Base-by-base conservation (phyloP, 1,140 invertebrate species). In the Hormaphis cornu region DNA sequence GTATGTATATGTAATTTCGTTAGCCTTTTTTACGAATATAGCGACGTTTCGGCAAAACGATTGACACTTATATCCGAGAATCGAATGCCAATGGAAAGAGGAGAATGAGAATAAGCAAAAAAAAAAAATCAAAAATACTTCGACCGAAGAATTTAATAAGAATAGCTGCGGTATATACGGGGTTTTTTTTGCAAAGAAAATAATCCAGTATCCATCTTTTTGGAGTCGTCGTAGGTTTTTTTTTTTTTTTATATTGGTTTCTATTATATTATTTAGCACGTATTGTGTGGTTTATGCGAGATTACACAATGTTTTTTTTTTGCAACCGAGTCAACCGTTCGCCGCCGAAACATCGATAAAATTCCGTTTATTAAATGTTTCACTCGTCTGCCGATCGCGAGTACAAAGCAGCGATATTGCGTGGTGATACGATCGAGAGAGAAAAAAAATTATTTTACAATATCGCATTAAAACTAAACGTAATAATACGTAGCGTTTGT, bases 121-220 rank as follows among this genome's bases (percentile, higher is more conserved):
- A n/a, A 53, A 53, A 53, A 53, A 54, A 10, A 33, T 33, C 28
- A 37, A 56, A 37, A 35, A 56, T 24, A 14, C n/a, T 40, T 9
- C 33, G 4, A 35, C 54, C 5, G 16, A 37, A 56, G 54, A 56
- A 56, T 56, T 56, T 56, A 56, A 56, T 56, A 56, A 35, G 35
- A 56, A 56, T 22, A 56, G 12, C 10, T 24, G 20, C 35, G 30
- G 18, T 22, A 37, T 24, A 56, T 24, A 56, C 6, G 1, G 6
- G n/a, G 12, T 37, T 22, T 5, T 3, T 8, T 16, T 37, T 35
- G 30, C 22, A 8, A 24, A 22, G 5, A 56, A 56, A 16, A 24
- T 56, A 56, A 37, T 56, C 33, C 37, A 37, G 54, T 37, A 37
- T 24, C 18, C 18, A 37, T 2, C 14, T 56, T 56, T 56, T 56